Evolutionary conservation across 64 coral and sea anemone species (phyloP).

Genomic region (Catalaphyllia jardinei): DNA sequence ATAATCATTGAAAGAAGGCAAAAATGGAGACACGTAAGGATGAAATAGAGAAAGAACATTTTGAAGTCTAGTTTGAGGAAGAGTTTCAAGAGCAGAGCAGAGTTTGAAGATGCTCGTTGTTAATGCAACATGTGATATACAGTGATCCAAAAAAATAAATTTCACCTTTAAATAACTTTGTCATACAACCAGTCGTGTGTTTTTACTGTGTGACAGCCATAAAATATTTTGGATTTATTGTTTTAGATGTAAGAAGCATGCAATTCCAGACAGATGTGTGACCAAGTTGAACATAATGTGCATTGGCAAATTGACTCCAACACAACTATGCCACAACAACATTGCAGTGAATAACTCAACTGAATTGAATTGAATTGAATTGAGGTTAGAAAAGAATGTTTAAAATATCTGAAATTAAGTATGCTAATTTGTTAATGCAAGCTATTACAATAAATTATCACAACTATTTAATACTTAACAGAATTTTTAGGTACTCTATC

Average conservation of each 20-base stretch:
- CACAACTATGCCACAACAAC: too few relatives aligned
- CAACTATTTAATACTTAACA: neutral
- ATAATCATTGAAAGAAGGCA: too few relatives aligned
- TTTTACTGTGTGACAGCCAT: constrained; percentile 34
- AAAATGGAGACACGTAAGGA: too few relatives aligned
- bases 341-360: too few relatives aligned
- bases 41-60: too few relatives aligned
- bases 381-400: neutral
- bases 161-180: neutral
- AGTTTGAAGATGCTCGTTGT: too few relatives aligned
- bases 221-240: neutral
- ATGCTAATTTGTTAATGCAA: neutral
- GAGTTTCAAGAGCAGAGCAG: too few relatives aligned
- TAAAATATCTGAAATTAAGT: neutral
- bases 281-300: neutral
- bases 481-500: neutral
- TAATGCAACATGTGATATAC: too few relatives aligned
- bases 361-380: too few relatives aligned
- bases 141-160: neutral
- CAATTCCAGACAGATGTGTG: neutral
- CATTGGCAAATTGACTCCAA: too few relatives aligned
- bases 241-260: neutral
- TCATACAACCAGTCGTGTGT: neutral
- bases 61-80: too few relatives aligned
- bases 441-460: neutral